Base-by-base conservation (phyloP, 1,140 invertebrate species). In the Carcinoscorpius rotundicauda region DNA sequence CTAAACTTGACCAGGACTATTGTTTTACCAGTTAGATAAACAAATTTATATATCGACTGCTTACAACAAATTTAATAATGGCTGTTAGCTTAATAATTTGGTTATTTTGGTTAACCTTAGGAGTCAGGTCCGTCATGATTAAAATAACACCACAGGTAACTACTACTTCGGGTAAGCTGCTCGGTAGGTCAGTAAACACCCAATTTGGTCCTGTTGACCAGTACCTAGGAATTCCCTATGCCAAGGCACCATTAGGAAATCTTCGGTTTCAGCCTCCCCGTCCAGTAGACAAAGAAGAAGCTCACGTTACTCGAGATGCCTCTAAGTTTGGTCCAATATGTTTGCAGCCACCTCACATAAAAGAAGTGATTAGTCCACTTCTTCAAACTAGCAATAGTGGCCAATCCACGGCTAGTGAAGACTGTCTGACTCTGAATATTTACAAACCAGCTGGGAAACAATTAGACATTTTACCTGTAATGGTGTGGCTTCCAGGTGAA, bases 391-490 rank as follows among this genome's bases (percentile, higher is more conserved):
- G 29, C 29, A 29, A 62, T 51, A 51, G 67, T 6, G 66, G 68
- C 64, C 2, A 53, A 10, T 52, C 59, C 29, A 11, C 60, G 55
- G 56, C 66, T 4, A 67, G 49, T 49, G 74, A 75, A 63, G 72
- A 75, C 66, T 75, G 74, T 62, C 64, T 75, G 3, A 70, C 69
- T 55, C 58, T 75, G 9, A 75, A 73, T 59, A 64, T 75, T 10
- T 74, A 70, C 59, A 64, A 65, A 49, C 73, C 73, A n/a, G 29
- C 11, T 6, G 52, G 63, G 29, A 5, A 3, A 52, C 52, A 6
- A 3, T 8, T 58, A 29, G 62, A 5, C 83, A 88, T 72, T 83
- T 49, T 71, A 3, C 71, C 73, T 6, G 68, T 74, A 3, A 71
- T 74, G 64, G 63, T 74, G 4, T 73, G 71, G 70, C 53, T 74